These are phyloP conservation scores for Pedicia rivosa DNA, from an alignment of 2,888 invertebrate genomes.

Conservation along the genomic window DNA sequence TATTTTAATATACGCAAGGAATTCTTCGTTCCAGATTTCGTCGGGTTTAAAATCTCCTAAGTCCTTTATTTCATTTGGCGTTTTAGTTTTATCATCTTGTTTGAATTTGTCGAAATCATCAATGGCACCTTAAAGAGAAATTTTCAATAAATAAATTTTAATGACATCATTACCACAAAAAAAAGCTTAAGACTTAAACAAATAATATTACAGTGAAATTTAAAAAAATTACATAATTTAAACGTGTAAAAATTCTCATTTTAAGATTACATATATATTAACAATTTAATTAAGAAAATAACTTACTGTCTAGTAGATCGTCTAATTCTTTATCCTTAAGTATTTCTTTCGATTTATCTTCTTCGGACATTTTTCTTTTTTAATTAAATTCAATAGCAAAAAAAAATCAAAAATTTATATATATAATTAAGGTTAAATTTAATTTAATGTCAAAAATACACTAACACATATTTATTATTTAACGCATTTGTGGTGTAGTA, in stretches of 20 bases:
- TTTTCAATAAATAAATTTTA: too few relatives aligned
- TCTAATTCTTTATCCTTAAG: slow-evolving; percentile 49
- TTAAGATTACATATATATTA: too few relatives aligned
- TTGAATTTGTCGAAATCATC: slow-evolving; percentile 37
- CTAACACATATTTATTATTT: too few relatives aligned
- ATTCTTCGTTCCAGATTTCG: slow-evolving; percentile 56
- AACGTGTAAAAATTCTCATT: too few relatives aligned
- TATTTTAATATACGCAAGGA: slow-evolving; percentile 48
- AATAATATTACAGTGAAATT: slow-evolving; percentile 3
- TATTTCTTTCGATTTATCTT: slow-evolving; percentile 1
- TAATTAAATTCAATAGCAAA: too few relatives aligned
- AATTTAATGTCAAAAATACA: too few relatives aligned
- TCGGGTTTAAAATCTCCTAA: slow-evolving; percentile 22
- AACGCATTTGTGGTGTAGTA: too few relatives aligned
- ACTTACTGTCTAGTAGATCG: slow-evolving; percentile 60
- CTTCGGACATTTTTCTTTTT: slow-evolving; percentile 3
- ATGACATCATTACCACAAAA: too few relatives aligned
- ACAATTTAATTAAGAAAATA: background rate
- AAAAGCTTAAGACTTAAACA: too few relatives aligned
- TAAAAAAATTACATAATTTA: too few relatives aligned
- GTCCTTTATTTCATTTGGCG: slow-evolving; percentile 10
- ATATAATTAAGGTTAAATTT: too few relatives aligned
- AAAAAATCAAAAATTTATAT: too few relatives aligned
- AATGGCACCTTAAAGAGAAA: slow-evolving; percentile 42
- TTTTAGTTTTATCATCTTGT: slow-evolving; percentile 15